Conservation (phyloP, 1,140 invertebrate genomes). For the Hesperophylax magnus region DNA sequence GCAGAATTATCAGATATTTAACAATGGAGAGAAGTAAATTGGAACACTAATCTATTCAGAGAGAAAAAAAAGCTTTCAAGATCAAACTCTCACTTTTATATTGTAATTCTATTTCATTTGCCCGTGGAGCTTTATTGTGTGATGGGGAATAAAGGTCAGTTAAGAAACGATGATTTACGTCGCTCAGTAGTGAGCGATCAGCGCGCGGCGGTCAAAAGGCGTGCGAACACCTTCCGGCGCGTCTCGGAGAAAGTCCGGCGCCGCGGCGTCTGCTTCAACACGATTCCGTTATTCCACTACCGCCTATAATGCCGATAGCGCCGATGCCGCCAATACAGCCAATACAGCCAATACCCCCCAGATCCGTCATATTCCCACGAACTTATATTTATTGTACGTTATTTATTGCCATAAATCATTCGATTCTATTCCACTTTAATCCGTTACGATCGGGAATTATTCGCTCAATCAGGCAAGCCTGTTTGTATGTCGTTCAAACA, state of each 20-base stretch:
- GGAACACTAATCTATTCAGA: too few relatives aligned
- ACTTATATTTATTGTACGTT: background rate
- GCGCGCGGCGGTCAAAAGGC: constrained; percentile 26
- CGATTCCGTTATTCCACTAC: background rate
- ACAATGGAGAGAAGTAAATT: too few relatives aligned
- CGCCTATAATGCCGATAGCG: background rate
- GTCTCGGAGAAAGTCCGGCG: constrained; percentile 25
- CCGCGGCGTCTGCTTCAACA: constrained; percentile 17
- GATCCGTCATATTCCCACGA: background rate
- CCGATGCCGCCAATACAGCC: too few relatives aligned
- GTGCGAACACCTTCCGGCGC: constrained; percentile 31
- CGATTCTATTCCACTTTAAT: constrained; percentile 1
- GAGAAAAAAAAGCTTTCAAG: too few relatives aligned
- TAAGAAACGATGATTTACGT: too few relatives aligned
- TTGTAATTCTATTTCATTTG: too few relatives aligned
- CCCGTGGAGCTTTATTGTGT: background rate
- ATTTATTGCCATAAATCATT: background rate
- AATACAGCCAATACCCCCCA: too few relatives aligned
- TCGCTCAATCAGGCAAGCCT: too few relatives aligned
- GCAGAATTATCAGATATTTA: too few relatives aligned
- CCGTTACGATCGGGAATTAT: too few relatives aligned
- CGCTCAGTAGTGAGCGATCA: too few relatives aligned
- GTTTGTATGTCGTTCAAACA: background rate
- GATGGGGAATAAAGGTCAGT: background rate
- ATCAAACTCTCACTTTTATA: too few relatives aligned